Evolutionary conservation across 2,113 vertebrate genomes (phyloP), one percentile per base, ranked within the genome.

Genomic region (Callipepla squamata): DNA sequence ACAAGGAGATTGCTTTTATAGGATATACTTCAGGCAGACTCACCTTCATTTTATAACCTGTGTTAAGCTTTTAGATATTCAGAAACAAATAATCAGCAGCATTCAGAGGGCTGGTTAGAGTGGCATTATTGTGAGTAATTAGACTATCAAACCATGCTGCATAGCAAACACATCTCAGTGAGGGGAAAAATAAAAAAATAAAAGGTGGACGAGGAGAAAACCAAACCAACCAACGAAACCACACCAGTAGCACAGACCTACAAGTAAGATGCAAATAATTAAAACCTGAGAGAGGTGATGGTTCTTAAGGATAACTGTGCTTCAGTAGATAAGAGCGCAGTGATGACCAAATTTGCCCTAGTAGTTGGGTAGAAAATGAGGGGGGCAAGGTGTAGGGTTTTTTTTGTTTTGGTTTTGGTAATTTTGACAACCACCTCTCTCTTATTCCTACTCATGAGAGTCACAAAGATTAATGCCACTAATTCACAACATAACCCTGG

Each of bases 61-160:
- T 16, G 11, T 70, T 57, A 81, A 78, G 62, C 8, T 59, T 90
- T 59, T 45, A 75, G n/a, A 18, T 4, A 63, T 23, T 61, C 19
- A 80, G 42, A 36, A 74, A 50, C 42, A 51, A 90, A 51, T 12
- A 59, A 70, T 53, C 28, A 38, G 6, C 21, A 45, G 36, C 19
- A 18, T 80, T 88, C 65, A 89, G 80, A 82, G 48, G 34, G 59
- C 23, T 70, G n/a, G 22, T 66, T 30, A 72, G 48, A n/a, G 16
- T 47, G 47, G 45, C 70, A 36, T 28, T 55, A 79, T 3, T 1
- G 0, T 1, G 30, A 81, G 40, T 67, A 73, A 93, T 26, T 0
- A 48, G 75, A 61, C 51, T 53, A 40, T 47, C 81, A 94, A 93
- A 89, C 77, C 94, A 93, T 93, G 91, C 94, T 89, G 38, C n/a